Base-by-base conservation (phyloP, 2,888 invertebrate genomes). In the Zootermopsis nevadensis region DNA sequence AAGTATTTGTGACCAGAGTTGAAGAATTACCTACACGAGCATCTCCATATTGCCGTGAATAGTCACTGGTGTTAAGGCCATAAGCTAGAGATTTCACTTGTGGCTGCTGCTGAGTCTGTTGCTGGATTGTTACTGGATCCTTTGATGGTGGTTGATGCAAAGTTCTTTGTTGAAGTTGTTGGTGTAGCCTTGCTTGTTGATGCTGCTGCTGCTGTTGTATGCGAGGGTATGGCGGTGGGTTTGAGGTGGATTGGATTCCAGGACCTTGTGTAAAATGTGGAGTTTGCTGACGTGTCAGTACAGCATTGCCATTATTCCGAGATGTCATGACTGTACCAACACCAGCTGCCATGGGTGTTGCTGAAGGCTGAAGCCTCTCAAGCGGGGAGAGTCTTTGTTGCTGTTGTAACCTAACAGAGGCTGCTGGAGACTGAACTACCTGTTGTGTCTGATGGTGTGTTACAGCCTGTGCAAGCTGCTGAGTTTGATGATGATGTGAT, bases 121-220 rank as follows among this genome's bases (percentile, higher is more conserved):
- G 87, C 42, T 89, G 88, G 86, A 86, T 22, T 72, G 82, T 31
- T 77, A 72, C 69, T 74, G 82, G 27, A 30, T 82, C 80, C 82
- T 77, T 72, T 27, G 42, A 0, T 55, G 27, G 48, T 19, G 60
- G 38, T 0, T 35, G 48, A 79, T 79, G 79, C 22, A 79, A 35
- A 35, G 79, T 27, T 66, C 79, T 79, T 15, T 87, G 87, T 81
- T 87, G 85, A 84, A 88, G 88, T 85, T 87, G 87, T 66, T 87
- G 82, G 79, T 60, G 60, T n/a, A 60, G 19, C 35, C 60, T 33
- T 22, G 85, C 84, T 42, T 83, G 83, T 48, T 83, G 83, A 22
- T 53, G 82, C 35, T 74, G 85, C 30, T 83, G 85, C 42, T 82
- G 82, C 66, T 82, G 82, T 19, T 76, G 82, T 42, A 60, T 81